phyloP scores from a whole-genome alignment of 2,113 vertebrate species.

The Symphodus melops region DNA sequence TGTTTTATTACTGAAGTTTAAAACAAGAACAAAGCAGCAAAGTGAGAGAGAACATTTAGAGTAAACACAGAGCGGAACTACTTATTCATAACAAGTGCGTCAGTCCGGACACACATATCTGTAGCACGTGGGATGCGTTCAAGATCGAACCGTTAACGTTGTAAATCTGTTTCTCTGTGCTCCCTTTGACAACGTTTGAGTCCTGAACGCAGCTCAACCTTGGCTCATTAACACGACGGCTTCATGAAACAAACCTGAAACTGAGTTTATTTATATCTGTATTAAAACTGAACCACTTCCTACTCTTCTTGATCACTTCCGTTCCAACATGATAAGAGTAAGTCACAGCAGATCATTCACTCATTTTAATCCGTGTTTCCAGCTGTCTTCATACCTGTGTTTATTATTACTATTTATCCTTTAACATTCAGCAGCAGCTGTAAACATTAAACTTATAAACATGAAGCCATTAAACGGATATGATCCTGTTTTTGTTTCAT shows the following conservation, averaged over 20 bases:
- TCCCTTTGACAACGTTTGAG: not conserved
- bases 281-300: not conserved
- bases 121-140: constrained; percentile 41
- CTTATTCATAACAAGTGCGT: not conserved
- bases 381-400: too few species aligned
- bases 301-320: too few species aligned
- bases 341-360: too few species aligned
- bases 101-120: constrained; percentile 25
- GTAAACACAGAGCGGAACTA: constrained; percentile 30
- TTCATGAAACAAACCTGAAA: not conserved
- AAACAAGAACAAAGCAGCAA: not conserved
- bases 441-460: too few species aligned
- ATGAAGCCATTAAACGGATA: too few species aligned
- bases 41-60: not conserved
- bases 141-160: not conserved
- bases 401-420: too few species aligned
- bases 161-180: too few species aligned
- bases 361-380: too few species aligned
- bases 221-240: not conserved
- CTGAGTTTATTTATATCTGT: not conserved
- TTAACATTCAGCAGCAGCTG: too few species aligned
- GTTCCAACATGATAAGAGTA: not conserved
- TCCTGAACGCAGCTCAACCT: constrained; percentile 36
- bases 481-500: too few species aligned
- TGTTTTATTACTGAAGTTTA: not conserved